These are phyloP conservation scores for Cartodere bifasciata DNA, from an alignment of 2,888 invertebrate species.

Conservation along the genomic window DNA sequence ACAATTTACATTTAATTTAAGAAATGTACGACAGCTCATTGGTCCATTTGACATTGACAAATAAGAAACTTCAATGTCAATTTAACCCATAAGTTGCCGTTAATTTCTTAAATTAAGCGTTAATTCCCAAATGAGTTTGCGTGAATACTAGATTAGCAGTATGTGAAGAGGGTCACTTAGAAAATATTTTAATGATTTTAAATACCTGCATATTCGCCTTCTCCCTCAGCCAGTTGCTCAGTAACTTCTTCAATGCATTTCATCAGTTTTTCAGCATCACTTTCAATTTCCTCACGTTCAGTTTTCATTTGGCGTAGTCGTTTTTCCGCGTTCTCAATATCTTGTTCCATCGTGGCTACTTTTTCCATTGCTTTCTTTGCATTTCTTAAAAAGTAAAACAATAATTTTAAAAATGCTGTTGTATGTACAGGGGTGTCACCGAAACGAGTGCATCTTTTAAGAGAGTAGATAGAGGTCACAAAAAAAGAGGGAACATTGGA, in stretches of 20 bases:
- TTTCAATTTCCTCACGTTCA: slow-evolving; percentile 45
- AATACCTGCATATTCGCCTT: slow-evolving; percentile 40
- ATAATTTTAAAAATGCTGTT: slow-evolving; percentile 1
- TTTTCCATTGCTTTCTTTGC: slow-evolving; percentile 62
- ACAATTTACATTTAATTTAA: too few relatives aligned
- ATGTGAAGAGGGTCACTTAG: too few relatives aligned
- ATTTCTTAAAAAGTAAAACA: slow-evolving; percentile 41
- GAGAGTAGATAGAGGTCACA: neutral
- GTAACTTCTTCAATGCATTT: slow-evolving; percentile 44
- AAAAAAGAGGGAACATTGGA: neutral
- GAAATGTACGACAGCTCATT: too few relatives aligned
- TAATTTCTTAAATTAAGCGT: too few relatives aligned
- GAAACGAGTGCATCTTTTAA: neutral
- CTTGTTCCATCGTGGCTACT: slow-evolving; percentile 59
- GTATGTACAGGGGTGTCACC: neutral
- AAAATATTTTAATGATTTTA: too few relatives aligned
- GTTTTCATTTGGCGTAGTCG: slow-evolving; percentile 45
- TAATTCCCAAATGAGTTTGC: too few relatives aligned
- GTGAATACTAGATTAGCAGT: too few relatives aligned
- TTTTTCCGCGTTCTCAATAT: slow-evolving; percentile 54
- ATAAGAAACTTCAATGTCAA: too few relatives aligned
- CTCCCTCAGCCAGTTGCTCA: slow-evolving; percentile 42
- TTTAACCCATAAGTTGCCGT: too few relatives aligned
- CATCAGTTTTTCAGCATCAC: slow-evolving; percentile 41
- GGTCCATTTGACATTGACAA: too few relatives aligned